Conservation (phyloP, 2,888 invertebrate genomes). For the Atethmia centrago region DNA sequence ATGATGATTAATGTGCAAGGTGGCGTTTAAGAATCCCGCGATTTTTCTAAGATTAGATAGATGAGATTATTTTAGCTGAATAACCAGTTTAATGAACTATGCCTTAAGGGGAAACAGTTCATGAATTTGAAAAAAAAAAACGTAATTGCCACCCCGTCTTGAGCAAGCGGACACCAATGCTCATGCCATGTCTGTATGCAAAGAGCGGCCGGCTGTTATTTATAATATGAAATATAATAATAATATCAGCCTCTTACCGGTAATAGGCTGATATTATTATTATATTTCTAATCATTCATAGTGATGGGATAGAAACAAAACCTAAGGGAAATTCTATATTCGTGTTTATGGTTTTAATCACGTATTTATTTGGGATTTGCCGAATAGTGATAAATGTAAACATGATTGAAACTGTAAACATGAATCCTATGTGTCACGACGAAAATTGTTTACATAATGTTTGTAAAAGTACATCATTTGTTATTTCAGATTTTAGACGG, state of each 20-base stretch:
- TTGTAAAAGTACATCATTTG: neutral
- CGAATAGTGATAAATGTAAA: neutral
- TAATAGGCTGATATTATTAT: too few species aligned
- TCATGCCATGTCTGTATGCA: too few species aligned
- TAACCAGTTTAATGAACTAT: neutral
- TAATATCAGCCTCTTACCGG: too few species aligned
- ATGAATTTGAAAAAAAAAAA: too few species aligned
- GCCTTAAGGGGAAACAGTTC: too few species aligned
- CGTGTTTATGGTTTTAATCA: neutral
- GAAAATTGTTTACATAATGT: neutral
- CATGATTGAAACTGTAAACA: neutral
- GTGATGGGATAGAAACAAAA: neutral
- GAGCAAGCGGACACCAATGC: too few species aligned
- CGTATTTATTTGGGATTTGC: neutral
- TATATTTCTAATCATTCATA: neutral
- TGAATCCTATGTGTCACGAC: neutral
- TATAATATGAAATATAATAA: too few species aligned
- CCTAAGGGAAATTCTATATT: neutral
- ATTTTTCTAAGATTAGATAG: too few species aligned
- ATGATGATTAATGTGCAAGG: too few species aligned
- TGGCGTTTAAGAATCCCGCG: neutral
- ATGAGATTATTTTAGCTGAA: too few species aligned
- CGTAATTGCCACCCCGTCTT: too few species aligned
- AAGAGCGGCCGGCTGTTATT: too few species aligned
- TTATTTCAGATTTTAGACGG: conserved; percentile 91